A percentile compares a stretch with the other conserved stretches of the same genome.
These are phyloP conservation scores for Progne subis DNA, from an alignment of 2,113 vertebrate species.

Conservation along the genomic window DNA sequence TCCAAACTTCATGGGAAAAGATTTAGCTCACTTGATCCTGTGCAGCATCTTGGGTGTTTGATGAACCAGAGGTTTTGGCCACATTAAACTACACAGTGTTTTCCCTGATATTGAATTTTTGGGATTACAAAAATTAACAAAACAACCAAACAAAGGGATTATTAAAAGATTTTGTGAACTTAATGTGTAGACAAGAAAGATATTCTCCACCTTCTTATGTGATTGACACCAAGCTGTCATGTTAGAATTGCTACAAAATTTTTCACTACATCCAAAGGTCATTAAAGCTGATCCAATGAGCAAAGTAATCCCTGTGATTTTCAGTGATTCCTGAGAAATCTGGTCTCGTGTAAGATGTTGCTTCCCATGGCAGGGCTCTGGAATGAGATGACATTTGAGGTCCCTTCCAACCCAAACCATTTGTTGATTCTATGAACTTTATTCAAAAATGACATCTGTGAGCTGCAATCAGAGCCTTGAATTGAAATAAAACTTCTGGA, in stretches of 20 bases:
- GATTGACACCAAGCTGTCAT: not conserved
- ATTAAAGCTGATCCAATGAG: not conserved
- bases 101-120: not conserved
- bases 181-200: not conserved
- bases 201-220: not conserved
- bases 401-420: not conserved
- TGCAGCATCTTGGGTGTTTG: not conserved
- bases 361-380: too few species aligned
- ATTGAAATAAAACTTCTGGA: not conserved
- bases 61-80: not conserved
- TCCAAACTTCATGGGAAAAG: not conserved
- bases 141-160: not conserved
- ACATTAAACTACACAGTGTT: not conserved
- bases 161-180: not conserved
- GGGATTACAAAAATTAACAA: not conserved
- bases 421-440: fast-evolving
- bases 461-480: not conserved
- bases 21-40: not conserved
- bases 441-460: not conserved
- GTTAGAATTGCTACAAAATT: not conserved
- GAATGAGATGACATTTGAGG: not conserved
- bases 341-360: too few species aligned
- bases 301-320: not conserved
- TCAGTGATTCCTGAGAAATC: not conserved
- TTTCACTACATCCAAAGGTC: not conserved